Evolutionary conservation across 2,113 vertebrate genomes (phyloP), one percentile per base, ranked within the genome.

Genomic region (Festucalex cinctus): DNA sequence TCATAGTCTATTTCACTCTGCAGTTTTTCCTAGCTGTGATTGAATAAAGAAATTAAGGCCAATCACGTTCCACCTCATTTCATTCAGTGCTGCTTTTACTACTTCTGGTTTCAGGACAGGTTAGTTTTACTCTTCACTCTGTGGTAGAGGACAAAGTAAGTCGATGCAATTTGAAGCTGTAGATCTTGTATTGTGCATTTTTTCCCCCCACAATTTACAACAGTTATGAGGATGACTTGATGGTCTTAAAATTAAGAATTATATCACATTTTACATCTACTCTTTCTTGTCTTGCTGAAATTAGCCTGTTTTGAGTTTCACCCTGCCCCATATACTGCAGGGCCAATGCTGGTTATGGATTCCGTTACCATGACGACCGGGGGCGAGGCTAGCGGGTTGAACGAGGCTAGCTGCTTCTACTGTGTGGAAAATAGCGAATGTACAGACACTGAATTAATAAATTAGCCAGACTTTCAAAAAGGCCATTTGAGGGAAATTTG

Each of bases 131-230:
- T 73, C 51, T 60, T 66, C 43, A 26, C 2, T 0, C 58, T 26
- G 32, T 63, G 59, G 26, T 76, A 70, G 71, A 76, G 64, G 46
- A 78, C 28, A 66, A 66, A 24, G 65, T 68, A 35, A 68, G 56
- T 41, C 58, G n/a, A 59, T 59, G 32, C 19, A 3, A 44, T 44
- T 8, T 60, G 28, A 63, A 22, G 5, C 24, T 9, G 14, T 49
- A 51, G 16, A 1, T 54, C 2, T 17, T 32, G 28, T 49, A 49
- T 49, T n/a, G 8, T 22, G 48, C 20, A 22, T 51, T 51, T 22
- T 51, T n/a, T n/a, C 10, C 6, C 39, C 6, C 6, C 17, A 20
- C 44, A 46, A 44, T 17, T 44, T 44, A 10, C 12, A 41, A 46
- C 3, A 46, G 6, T 46, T 46, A 1, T 46, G 16, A 19, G 43